Evolutionary conservation across 2,797 vertebrate species (phyloP), one percentile per base, ranked within the genome.

Genomic region (Micropoecilia bifurca): DNA sequence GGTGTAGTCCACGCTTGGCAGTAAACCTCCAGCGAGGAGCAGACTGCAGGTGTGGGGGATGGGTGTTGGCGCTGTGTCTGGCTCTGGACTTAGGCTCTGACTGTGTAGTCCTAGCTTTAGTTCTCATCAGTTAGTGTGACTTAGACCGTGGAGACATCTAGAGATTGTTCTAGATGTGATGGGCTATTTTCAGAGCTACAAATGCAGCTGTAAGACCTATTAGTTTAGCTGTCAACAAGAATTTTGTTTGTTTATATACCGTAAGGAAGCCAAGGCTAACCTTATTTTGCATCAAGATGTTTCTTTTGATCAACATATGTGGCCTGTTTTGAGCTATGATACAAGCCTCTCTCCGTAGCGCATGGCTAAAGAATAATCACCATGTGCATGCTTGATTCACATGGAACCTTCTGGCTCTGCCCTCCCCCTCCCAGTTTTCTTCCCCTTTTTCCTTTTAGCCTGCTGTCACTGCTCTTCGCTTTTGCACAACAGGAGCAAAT

Each of bases 1-100:
- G 95, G 95, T 95, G 94, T 75, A 85, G 91, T 91, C 95, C 92
- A 73, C 90, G 86, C 84, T 83, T 80, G 81, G 91, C 94, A 91
- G 94, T 95, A 91, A 90, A 94, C 92, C 93, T 94, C 93, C 86
- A 93, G 87, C 83, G 89, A 87, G 84, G 75, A 84, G 80, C 90
- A 83, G 86, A 87, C 90, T 94, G 93, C 90, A 88, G 72, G 86
- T 90, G 91, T 92, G 95, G 94, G 93, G 93, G 93, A 94, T 74
- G 94, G 93, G 93, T 87, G 78, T 71, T 84, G 74, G 76, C 74
- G 82, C 84, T 83, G 77, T 87, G 61, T 86, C 75, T 86, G 87
- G 46, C 88, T 89, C 79, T 79, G 77, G 79, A 88, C 83, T 90
- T 83, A 73, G 83, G 78, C 74, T 86, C 78, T 87, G 80, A 83